Percentiles rank a stretch among this genome's conserved stretches.
These are phyloP conservation scores for Hesperophylax magnus DNA, from an alignment of 1,140 invertebrate species.

Conservation along the genomic window DNA sequence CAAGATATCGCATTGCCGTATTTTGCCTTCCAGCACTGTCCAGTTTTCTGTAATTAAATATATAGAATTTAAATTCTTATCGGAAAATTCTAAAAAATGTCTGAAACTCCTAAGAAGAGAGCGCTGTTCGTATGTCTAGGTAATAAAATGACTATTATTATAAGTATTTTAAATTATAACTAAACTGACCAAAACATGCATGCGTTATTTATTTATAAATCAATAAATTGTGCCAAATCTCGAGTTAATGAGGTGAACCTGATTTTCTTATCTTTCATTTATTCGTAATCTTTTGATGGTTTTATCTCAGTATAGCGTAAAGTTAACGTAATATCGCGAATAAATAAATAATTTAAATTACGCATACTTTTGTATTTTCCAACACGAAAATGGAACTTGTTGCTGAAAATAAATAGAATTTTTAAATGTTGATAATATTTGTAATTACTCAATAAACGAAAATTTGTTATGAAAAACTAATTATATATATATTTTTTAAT, in stretches of 20 bases:
- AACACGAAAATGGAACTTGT: not conserved
- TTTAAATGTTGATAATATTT: not conserved
- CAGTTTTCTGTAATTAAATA: not conserved
- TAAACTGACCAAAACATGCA: not conserved
- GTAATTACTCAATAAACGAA: not conserved
- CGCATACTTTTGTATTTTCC: not conserved
- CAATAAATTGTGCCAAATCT: not conserved
- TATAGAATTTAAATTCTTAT: no score
- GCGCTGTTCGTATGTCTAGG: conserved; percentile 67
- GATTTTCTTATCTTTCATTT: not conserved
- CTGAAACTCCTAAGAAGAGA: conserved; percentile 61
- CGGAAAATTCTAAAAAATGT: no score
- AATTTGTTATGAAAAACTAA: no score
- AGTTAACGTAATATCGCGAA: not conserved
- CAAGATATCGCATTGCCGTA: not conserved
- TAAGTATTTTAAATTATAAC: not conserved
- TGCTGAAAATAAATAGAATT: not conserved
- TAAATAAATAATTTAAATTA: not conserved
- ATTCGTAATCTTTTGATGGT: no score
- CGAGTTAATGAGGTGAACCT: not conserved
- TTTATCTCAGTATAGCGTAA: no score
- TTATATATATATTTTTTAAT: no score
- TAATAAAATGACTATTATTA: conserved; percentile 51
- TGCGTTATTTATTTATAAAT: conserved; percentile 17
- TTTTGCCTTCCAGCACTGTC: not conserved